Evolutionary conservation across 2,888 invertebrate species (phyloP), one percentile per base, ranked within the genome.

Genomic region (Trissonchulus latispiculum): DNA sequence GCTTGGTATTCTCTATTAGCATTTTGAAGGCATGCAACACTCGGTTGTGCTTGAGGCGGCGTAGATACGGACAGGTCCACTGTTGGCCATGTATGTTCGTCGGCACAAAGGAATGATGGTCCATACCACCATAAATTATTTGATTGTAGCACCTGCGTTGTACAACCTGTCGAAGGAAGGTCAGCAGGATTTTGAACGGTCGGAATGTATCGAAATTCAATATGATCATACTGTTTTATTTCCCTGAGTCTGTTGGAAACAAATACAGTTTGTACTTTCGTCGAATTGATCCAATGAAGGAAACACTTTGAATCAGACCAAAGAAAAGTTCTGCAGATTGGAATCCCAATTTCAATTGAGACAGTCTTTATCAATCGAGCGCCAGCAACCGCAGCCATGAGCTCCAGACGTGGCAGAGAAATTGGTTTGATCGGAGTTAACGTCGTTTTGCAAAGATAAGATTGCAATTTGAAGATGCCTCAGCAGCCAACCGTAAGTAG

Each of bases 281-380:
- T 48, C 8, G 8, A 15, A 48, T 48, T 48, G 8, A 48, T 48
- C 48, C 48, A 48, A 48, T 48, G 23, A 8, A 48, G 23, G 8
- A 48, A 8, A 48, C 48, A 48, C 48, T 48, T 48, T 48, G 48
- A 48, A 23, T 48, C 48, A 8, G 48, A 48, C 48, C 48, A 48
- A 48, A 48, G 8, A 48, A 48, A 8, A 8, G 8, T 48, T 48
- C 23, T 48, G 48, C 8, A n/a, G n/a, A n/a, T n/a, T n/a, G n/a
- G n/a, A n/a, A n/a, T n/a, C n/a, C n/a, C n/a, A 0, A 80, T 62
- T 36, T 77, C 78, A 1, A 23, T 64, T 29, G 36, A 59, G 2
- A 75, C 75, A 74, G 73, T n/a, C n/a, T n/a, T n/a, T n/a, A n/a
- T n/a, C n/a, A n/a, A n/a, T 8, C 48, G 48, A 48, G 23, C 48